Evolutionary conservation across 1,140 invertebrate genomes (phyloP).

Genomic region (Hesperophylax magnus): DNA sequence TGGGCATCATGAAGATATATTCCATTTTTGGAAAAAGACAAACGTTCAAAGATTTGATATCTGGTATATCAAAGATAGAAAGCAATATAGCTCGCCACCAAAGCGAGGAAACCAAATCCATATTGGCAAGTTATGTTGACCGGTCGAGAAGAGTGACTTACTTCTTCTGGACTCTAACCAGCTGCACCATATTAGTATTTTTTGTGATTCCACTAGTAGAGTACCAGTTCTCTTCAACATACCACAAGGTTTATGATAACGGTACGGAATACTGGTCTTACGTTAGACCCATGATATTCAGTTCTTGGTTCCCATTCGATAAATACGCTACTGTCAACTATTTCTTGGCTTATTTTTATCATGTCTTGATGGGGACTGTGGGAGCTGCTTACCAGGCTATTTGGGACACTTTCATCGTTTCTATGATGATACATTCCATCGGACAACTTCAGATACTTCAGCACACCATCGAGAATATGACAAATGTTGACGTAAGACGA

Average conservation of each 20-base stretch:
- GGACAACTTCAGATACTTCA: constrained; percentile 56
- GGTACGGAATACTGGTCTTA: constrained; percentile 53
- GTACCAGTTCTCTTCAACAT: constrained; percentile 49
- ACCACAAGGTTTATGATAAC: constrained; percentile 49
- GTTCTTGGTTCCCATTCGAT: constrained; percentile 59
- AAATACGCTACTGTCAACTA: constrained; percentile 50
- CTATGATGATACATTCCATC: constrained; percentile 56
- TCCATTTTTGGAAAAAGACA: constrained; percentile 47
- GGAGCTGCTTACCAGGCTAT: constrained; percentile 52
- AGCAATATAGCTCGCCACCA: constrained; percentile 44
- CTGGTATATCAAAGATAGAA: constrained; percentile 47
- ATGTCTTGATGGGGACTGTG: constrained; percentile 52
- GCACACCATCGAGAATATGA: constrained; percentile 45
- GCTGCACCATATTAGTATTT: constrained; percentile 50
- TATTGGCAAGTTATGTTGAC: constrained; percentile 40
- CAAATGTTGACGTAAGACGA: background rate
- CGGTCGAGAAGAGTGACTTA: constrained; percentile 46
- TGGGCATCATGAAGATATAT: constrained; percentile 54
- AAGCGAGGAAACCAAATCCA: constrained; percentile 23
- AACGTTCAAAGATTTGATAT: constrained; percentile 40
- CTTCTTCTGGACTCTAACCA: constrained; percentile 50
- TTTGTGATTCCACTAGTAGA: constrained; percentile 53
- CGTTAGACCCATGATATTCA: constrained; percentile 55
- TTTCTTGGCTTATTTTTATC: constrained; percentile 49
- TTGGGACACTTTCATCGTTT: constrained; percentile 55